Percentiles rank a stretch among this genome's conserved stretches.
Conservation (phyloP, 2,113 vertebrate species). For the Fulica atra region DNA sequence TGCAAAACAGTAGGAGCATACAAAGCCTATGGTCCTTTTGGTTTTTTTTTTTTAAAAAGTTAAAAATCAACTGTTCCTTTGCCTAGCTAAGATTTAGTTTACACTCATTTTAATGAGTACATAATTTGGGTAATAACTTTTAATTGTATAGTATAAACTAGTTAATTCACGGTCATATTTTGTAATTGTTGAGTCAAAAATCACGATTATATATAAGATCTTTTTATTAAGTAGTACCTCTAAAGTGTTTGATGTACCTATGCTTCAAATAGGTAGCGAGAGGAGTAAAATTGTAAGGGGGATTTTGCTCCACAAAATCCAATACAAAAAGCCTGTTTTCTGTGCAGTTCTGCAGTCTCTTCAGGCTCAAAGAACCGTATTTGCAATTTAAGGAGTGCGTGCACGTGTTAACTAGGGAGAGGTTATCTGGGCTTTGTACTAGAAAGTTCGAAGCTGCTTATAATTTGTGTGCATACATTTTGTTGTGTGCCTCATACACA, state of each 20-base stretch:
- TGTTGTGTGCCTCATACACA: slow-evolving; percentile 33
- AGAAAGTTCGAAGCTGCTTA: slow-evolving; percentile 54
- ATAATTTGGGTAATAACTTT: slow-evolving; percentile 27
- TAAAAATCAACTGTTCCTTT: slow-evolving; percentile 20
- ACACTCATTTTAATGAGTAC: neutral
- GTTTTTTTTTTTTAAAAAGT: slow-evolving; percentile 43
- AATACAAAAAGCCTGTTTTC: too few species aligned
- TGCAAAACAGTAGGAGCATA: slow-evolving; percentile 47
- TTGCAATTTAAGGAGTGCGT: slow-evolving; percentile 40
- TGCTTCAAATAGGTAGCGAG: too few species aligned
- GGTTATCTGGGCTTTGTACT: slow-evolving; percentile 49
- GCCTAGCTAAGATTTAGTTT: slow-evolving; percentile 26
- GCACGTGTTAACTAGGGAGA: slow-evolving; percentile 51
- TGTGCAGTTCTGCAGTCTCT: too few species aligned
- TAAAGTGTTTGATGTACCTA: too few species aligned
- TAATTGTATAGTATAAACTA: too few species aligned
- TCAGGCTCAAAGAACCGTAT: too few species aligned
- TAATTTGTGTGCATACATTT: slow-evolving; percentile 15
- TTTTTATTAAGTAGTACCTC: too few species aligned
- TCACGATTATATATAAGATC: too few species aligned
- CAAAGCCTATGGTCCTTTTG: slow-evolving; percentile 58
- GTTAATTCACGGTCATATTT: too few species aligned
- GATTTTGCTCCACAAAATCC: too few species aligned
- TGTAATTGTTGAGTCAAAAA: too few species aligned
- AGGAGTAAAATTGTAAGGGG: too few species aligned